Evolutionary conservation across 2,888 invertebrate genomes (phyloP), one percentile per base, ranked within the genome.

Genomic region (Agrilus mali): DNA sequence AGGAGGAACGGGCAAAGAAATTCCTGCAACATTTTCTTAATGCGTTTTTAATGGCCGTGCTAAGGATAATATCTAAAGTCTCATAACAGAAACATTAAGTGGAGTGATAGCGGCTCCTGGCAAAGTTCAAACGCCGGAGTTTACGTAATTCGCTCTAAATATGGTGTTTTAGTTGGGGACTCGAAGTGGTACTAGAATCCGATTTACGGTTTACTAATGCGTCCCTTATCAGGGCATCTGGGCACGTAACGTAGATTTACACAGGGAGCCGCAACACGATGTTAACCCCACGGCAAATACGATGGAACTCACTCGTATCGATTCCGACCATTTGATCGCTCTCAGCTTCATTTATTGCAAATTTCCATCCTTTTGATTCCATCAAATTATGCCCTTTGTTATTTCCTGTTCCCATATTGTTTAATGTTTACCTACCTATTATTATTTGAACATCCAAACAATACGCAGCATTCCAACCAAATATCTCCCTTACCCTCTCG

Each of bases 161-260:
- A 51, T 50, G 50, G 50, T 52, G 50, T 48, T 45, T 50, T 46
- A 41, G 44, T 46, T 46, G 36, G 52, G 57, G 58, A 53, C 47
- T 47, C 44, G 47, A 49, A 52, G 55, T 55, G 53, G 51, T 54
- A 59, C 59, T 58, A 59, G 58, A 60, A 58, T 57, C 58, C 65
- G 65, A 66, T 65, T 67, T 66, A 67, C 65, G 66, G 61, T 64
- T 64, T 66, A 64, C 66, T 69, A 69, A 69, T 68, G 68, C 68
- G 66, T 63, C 66, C 65, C 65, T 68, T 67, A 68, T 68, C 67
- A 60, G 60, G 55, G 59, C 60, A 65, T 66, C 65, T 59, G 55
- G 59, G 67, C 68, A 69, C 67, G 68, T 68, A 67, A 62, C 55
- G 54, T 64, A 68, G 67, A 68, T 68, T 68, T 67, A 60, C 55